A percentile compares a stretch with the other conserved stretches of the same genome.
Evolutionary conservation across 2,113 vertebrate species (phyloP).

Genomic region (Cepphus grylle): DNA sequence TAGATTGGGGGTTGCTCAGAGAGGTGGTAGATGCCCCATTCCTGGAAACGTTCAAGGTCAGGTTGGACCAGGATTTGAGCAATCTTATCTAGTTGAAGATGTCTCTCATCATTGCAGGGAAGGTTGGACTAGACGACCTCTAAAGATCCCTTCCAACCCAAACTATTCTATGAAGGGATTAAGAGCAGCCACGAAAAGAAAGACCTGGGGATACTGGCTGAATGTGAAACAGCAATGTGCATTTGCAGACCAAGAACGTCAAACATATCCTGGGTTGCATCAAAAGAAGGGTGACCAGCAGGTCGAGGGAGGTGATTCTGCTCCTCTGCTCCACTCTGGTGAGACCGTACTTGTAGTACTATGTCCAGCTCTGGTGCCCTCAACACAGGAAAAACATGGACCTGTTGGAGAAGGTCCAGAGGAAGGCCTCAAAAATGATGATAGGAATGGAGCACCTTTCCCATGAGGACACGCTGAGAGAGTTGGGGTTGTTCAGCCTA

Average conservation of each 20-base stretch:
- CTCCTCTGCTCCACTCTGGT: neutral
- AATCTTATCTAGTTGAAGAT: neutral
- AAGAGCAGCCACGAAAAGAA: neutral
- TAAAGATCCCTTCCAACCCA: neutral
- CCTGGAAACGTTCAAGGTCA: neutral
- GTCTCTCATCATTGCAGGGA: neutral
- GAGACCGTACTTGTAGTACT: neutral
- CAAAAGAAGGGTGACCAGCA: neutral
- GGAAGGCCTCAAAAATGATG: neutral
- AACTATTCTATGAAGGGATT: neutral
- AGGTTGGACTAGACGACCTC: neutral
- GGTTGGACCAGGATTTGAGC: neutral
- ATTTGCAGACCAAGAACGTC: neutral
- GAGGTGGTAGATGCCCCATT: neutral
- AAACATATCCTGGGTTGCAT: neutral
- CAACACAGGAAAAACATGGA: no score
- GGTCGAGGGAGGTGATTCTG: neutral
- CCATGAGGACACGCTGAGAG: neutral
- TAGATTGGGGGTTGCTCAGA: neutral
- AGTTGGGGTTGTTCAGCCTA: neutral
- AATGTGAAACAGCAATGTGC: neutral
- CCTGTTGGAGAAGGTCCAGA: neutral
- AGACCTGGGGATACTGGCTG: neutral
- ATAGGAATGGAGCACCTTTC: neutral
- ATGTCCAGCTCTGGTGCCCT: neutral